These are phyloP conservation scores for Operophtera brumata DNA, from an alignment of 2,888 invertebrate genomes.

Conservation along the genomic window DNA sequence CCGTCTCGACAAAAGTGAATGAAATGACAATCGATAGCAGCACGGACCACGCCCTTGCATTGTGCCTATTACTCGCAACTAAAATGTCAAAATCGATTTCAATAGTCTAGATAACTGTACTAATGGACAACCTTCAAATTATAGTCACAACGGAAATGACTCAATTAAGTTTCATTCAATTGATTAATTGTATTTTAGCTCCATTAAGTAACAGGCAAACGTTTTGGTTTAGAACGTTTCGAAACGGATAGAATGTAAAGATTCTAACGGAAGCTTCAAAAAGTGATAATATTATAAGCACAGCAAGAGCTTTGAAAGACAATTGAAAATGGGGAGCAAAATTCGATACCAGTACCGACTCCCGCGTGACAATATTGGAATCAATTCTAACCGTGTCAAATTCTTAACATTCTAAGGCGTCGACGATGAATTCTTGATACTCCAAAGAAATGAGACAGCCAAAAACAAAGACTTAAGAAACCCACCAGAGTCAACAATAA, in stretches of 20 bases:
- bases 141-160: conserved; percentile 45
- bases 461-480: conserved; percentile 46
- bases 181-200: conserved; percentile 41
- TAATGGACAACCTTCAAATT: conserved; percentile 30
- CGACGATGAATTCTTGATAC: conserved; percentile 11
- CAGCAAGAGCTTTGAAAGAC: conserved; percentile 51
- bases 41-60: conserved; percentile 18
- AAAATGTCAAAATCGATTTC: conserved; percentile 27
- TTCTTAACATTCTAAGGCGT: conserved; percentile 47
- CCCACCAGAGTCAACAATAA: conserved; percentile 50
- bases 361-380: conserved; percentile 47
- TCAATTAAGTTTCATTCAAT: conserved; percentile 45
- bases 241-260: conserved; percentile 41
- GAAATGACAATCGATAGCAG: conserved; percentile 21
- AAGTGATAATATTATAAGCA: conserved; percentile 50
- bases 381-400: conserved; percentile 58
- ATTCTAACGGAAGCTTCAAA: conserved; percentile 57
- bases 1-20: conserved; percentile 18
- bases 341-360: conserved; percentile 52
- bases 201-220: conserved; percentile 18
- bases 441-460: conserved; percentile 18
- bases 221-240: conserved; percentile 25
- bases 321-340: conserved; percentile 54
- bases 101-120: conserved; percentile 22
- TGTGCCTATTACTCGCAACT: conserved; percentile 20